Evolutionary conservation across 2,797 vertebrate genomes (phyloP), one percentile per base, ranked within the genome.

Genomic region (Gallinago solitaria): DNA sequence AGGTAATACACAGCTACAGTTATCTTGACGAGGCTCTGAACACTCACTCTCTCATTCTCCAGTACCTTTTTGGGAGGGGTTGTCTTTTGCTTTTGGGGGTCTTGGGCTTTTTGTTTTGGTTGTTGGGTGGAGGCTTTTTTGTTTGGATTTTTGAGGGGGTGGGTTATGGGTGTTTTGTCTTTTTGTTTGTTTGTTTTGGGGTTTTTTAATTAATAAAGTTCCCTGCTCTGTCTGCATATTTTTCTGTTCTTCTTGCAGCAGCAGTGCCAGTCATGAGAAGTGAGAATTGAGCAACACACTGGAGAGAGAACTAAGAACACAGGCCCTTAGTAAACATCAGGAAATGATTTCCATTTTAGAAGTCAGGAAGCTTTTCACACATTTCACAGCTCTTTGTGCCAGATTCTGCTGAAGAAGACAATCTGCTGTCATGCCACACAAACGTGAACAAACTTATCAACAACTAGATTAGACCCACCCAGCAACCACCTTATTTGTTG

Each of bases 341-440:
- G 56, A 93, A 96, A 83, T 53, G 5, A 79, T 90, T 90, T 87
- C 60, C 68, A 75, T 71, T 94, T 78, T 57, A 94, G 48, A 91
- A 83, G 45, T 54, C 57, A 50, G 80, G 73, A 91, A 88, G 73
- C 33, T 87, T 95, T 85, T 83, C 5, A 8, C 69, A 32, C 51
- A 33, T 86, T 79, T 71, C 23, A 20, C 35, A 39, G 28, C 48
- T 37, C 63, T 80, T 74, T 51, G 56, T 50, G 32, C 65, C 83
- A 51, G 39, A 78, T 88, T 70, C 60, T 90, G 39, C 53, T 77
- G 57, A 51, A 67, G 60, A 87, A 43, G 50, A 87, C 33, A 88
- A 90, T 51, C 33, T 70, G 53, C 68, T 80, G 76, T 45, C 74
- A 60, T 25, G 35, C 60, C 90, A 74, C 37, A 65, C 51, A 74